Evolutionary conservation across 2,113 vertebrate species (phyloP).

Genomic region (Neogobius melanostomus): DNA sequence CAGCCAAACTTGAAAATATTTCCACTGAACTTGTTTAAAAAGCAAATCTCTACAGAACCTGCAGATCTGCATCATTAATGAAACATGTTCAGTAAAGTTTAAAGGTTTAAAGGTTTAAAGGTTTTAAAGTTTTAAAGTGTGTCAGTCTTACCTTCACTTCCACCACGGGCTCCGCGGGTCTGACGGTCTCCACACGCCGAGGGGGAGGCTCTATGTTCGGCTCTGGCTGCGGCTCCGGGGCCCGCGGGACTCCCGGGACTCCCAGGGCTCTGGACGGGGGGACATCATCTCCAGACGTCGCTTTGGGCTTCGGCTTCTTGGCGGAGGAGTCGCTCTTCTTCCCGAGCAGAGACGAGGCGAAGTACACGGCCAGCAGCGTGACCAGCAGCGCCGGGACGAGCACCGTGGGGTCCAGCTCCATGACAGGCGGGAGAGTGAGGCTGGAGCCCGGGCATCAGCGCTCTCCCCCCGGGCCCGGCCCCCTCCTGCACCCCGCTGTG

Average conservation of each 20-base stretch:
- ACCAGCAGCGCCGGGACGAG: slow-evolving; percentile 69
- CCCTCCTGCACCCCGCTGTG: background rate
- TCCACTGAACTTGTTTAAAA: no score
- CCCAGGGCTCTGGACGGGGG: slow-evolving; percentile 43
- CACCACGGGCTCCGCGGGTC: slow-evolving; percentile 32
- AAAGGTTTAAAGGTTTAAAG: no score
- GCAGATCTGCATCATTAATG: no score
- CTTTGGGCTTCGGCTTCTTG: slow-evolving; percentile 37
- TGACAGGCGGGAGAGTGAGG: slow-evolving; percentile 35
- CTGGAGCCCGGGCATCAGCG: background rate
- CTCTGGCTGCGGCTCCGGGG: background rate
- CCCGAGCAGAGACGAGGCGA: slow-evolving; percentile 54
- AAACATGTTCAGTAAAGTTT: no score
- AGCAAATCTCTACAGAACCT: no score
- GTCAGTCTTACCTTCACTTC: slow-evolving; percentile 3
- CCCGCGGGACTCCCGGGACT: background rate
- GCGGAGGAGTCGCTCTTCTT: slow-evolving; percentile 44
- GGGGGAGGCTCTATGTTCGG: slow-evolving; percentile 8
- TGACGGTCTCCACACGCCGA: slow-evolving; percentile 41
- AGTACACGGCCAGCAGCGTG: slow-evolving; percentile 64
- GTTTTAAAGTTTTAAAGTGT: no score
- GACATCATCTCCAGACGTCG: slow-evolving; percentile 36
- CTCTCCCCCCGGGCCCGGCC: background rate
- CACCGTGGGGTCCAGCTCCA: slow-evolving; percentile 66
- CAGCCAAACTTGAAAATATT: no score